phyloP scores from a whole-genome alignment of 2,888 invertebrate species.

The Hydrotaea cyrtoneurina region DNA sequence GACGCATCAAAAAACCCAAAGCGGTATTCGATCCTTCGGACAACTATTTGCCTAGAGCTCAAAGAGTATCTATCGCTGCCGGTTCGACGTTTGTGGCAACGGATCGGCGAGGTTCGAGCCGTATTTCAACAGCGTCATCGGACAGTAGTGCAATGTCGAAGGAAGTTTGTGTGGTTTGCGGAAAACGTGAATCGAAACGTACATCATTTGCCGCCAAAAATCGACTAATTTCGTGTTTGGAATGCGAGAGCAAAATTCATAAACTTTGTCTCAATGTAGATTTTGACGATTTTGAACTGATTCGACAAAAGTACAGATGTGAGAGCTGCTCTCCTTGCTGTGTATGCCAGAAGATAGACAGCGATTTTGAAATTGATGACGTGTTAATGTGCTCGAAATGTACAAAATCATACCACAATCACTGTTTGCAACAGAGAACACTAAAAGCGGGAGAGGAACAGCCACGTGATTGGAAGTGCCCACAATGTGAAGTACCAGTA shows the following conservation, averaged over 20 bases:
- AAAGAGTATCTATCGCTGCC: slow-evolving; percentile 65
- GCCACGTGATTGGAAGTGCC: slow-evolving; percentile 87
- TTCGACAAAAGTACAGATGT: slow-evolving; percentile 88
- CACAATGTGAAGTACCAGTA: slow-evolving; percentile 82
- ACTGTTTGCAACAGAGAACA: slow-evolving; percentile 89
- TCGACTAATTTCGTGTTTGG: slow-evolving; percentile 75
- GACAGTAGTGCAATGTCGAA: slow-evolving; percentile 10
- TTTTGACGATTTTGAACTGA: slow-evolving; percentile 73
- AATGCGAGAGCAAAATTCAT: slow-evolving; percentile 75
- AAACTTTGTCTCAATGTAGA: slow-evolving; percentile 73
- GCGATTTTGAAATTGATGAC: slow-evolving; percentile 40
- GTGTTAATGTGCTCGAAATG: slow-evolving; percentile 89
- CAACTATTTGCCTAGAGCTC: slow-evolving; percentile 85
- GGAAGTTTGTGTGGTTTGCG: slow-evolving; percentile 74
- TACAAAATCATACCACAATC: slow-evolving; percentile 91
- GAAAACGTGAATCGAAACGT: slow-evolving; percentile 74
- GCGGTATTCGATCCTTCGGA: slow-evolving; percentile 94
- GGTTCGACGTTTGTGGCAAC: background rate
- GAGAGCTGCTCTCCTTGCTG: slow-evolving; percentile 94
- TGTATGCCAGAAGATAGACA: slow-evolving; percentile 64
- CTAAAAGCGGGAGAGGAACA: slow-evolving; percentile 79
- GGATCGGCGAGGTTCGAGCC: slow-evolving; percentile 45
- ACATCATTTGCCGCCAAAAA: slow-evolving; percentile 73
- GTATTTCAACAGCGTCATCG: slow-evolving; percentile 41
- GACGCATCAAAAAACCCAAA: slow-evolving; percentile 86